Evolutionary conservation across 2,888 invertebrate species (phyloP).

Genomic region (Eupeodes latifasciatus): DNA sequence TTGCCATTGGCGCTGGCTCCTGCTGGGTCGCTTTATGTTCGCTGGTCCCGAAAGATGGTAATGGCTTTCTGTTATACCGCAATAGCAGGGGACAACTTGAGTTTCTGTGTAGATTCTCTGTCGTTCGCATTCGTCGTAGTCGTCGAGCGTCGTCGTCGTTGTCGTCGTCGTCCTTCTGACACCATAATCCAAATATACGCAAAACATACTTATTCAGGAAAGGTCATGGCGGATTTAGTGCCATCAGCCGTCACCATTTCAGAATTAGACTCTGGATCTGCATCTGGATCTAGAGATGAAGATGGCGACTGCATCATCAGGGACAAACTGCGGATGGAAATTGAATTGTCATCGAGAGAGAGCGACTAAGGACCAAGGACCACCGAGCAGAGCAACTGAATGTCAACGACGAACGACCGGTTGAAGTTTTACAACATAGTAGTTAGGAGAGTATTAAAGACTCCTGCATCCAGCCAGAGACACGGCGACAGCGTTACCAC

Average conservation of each 20-base stretch:
- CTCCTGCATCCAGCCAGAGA: neutral
- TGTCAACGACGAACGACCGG: neutral
- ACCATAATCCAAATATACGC: constrained; percentile 36
- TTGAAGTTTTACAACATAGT: constrained; percentile 1
- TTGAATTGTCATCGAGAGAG: constrained; percentile 55
- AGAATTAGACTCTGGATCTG: constrained; percentile 12
- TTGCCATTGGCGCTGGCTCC: neutral
- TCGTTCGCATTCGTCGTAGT: constrained; percentile 24
- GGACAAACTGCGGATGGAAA: constrained; percentile 55
- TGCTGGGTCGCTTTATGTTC: neutral
- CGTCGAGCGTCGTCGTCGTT: neutral
- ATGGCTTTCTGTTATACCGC: constrained; percentile 52
- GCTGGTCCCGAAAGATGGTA: constrained; percentile 35
- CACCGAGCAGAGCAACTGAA: too few species aligned
- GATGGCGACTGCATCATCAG: constrained; percentile 18
- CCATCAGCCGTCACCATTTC: constrained; percentile 30
- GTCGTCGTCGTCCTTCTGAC: constrained; percentile 37
- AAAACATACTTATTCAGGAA: constrained; percentile 42
- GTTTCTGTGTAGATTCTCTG: constrained; percentile 23
- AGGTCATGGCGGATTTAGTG: constrained; percentile 59
- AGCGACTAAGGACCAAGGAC: neutral
- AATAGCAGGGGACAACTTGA: constrained; percentile 27
- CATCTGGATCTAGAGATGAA: neutral
- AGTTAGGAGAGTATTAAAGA: neutral
- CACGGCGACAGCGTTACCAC: too few species aligned